Evolutionary conservation across 2,888 invertebrate species (phyloP), one percentile per base, ranked within the genome.

Genomic region (Dryococelus australis): DNA sequence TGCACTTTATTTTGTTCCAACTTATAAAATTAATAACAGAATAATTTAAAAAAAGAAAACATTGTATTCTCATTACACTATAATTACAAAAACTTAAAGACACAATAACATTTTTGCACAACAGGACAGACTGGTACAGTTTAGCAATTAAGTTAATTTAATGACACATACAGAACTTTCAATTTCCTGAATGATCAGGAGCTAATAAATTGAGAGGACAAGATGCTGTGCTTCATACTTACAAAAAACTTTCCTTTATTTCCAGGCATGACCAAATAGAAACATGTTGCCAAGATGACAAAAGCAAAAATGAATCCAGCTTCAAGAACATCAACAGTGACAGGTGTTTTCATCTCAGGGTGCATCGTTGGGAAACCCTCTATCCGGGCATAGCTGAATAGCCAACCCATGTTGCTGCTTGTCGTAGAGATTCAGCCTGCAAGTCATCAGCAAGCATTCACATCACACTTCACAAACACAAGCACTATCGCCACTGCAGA

Each of bases 291-390:
- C 35, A 93, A 87, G 87, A 93, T 92, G 24, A 92, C 85, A 90
- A 93, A 93, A 9, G 92, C 91, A 3, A 90, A 88, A 43, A 93
- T 91, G 79, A 94, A 91, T 24, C 93, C 93, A 4, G 91, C 91
- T 89, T 93, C 92, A n/a, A 93, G 89, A n/a, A 93, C 91, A 90
- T 94, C 93, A 0, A 92, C 91, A 3, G 92, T 92, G 24, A 93
- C 93, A 2, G 93, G 90, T 3, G 92, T 92, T 87, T 91, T 90
- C 88, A 92, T 90, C 84, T 91, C 89, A 0, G 89, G 88, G 89
- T 93, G 93, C 88, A 91, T 91, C 0, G 93, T 91, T 0, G 93
- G 93, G 90, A 92, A 93, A 4, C 92, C 91, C 87, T 93, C 92
- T 10, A 24, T 85, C n/a, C 87, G 85, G 27, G 85, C 79, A 85